Base-by-base conservation (phyloP, 1,140 invertebrate genomes). In the Drosophila chauvacae region DNA sequence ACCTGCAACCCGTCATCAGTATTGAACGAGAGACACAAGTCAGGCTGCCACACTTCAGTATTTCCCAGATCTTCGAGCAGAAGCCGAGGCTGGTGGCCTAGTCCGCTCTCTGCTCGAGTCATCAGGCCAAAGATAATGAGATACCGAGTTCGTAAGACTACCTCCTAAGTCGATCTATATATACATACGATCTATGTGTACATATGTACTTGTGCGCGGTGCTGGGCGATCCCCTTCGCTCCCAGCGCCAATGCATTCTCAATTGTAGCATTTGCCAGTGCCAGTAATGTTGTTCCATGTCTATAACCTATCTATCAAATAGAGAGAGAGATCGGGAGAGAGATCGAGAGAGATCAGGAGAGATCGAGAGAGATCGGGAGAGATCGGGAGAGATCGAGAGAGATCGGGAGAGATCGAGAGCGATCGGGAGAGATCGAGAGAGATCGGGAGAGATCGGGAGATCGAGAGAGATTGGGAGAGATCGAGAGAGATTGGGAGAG, bases 281-380 rank as follows among this genome's bases (percentile, higher is more conserved):
- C 81, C 81, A 83, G 62, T 60, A 83, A 84, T 83, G 81, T 84
- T 84, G 81, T 83, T 80, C 81, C 81, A 78, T 73, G 69, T 71
- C 79, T 71, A 60, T 68, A 74, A 47, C 56, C 35, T 63, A 70
- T 68, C 68, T 65, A 80, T 64, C 13, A 47, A 58, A 73, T 73
- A 75, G 39, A 57, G 45, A 62, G 16, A 50, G 13, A 9, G 30
- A 33, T 33, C 10, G 30, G 30, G 10, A 33, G 9, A 28, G 6
- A 7, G 28, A 7, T 7, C 6, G 28, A 0, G 7, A 28, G 7
- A 28, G 28, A 28, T 7, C 23, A 2, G 23, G 23, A 23, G 23
- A 7, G 28, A 28, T n/a, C n/a, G n/a, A n/a, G 1, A 6, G 28
- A 7, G 28, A 28, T 7, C 1, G 28, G 7, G 28, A 28, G 28